phyloP scores from a whole-genome alignment of 2,797 vertebrate species.

The Megalops cyprinoides region DNA sequence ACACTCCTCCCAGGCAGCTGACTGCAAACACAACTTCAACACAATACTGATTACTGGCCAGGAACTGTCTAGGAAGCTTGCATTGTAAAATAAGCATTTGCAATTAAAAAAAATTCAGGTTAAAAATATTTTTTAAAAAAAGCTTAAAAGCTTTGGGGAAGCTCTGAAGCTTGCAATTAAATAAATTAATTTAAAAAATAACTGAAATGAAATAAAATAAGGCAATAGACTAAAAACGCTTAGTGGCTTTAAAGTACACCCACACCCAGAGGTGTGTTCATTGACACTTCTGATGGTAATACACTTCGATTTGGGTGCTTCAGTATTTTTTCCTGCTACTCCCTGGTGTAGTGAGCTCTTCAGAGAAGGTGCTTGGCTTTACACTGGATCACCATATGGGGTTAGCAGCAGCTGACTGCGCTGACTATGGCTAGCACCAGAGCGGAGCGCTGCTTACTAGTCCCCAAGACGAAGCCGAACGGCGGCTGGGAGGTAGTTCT shows the following conservation, averaged over 20 bases:
- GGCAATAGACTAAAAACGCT: constrained; percentile 25
- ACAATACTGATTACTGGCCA: constrained; percentile 17
- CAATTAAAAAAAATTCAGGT: constrained; percentile 3
- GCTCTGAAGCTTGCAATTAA: constrained; percentile 17
- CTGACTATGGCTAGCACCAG: not conserved
- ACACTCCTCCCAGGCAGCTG: not conserved
- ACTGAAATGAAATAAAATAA: constrained; percentile 33
- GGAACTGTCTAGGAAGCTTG: constrained; percentile 18
- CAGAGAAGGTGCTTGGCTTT: not conserved
- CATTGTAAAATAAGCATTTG: constrained; percentile 16
- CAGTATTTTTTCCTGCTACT: not conserved
- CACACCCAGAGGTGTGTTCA: not conserved
- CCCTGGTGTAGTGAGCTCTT: constrained; percentile 13
- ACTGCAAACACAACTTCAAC: not conserved
- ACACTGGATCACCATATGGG: no score
- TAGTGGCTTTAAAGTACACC: constrained; percentile 3
- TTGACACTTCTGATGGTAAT: not conserved
- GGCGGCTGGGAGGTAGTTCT: not conserved
- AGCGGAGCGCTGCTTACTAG: not conserved
- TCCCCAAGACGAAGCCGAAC: no score
- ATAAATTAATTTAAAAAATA: constrained; percentile 4
- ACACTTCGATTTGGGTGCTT: not conserved
- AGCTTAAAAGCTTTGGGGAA: constrained; percentile 18
- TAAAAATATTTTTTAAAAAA: not conserved
- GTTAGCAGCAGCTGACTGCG: not conserved